Base-by-base conservation (phyloP, 2,888 invertebrate genomes). In the Pediacus dermestoides region DNA sequence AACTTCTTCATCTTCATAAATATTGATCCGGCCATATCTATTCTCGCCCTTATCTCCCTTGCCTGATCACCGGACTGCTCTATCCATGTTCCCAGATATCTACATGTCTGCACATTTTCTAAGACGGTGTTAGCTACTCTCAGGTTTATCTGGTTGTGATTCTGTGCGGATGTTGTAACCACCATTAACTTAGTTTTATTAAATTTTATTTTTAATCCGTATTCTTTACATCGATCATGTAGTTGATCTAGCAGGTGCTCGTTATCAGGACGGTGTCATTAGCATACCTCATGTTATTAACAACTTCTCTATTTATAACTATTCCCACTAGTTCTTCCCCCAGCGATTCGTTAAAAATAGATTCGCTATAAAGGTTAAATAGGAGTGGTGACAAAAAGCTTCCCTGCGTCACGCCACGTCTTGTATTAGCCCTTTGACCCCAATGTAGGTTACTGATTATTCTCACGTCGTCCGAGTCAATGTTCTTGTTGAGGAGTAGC, bases 271-370 rank as follows among this genome's bases (percentile, higher is more conserved):
- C 21, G 21, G 21, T 30, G 14, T 30, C 6, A 30, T 30, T 9
- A 30, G 10, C 14, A 30, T 30, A 30, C 14, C 30, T 13, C 13
- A 30, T 30, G 9, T 30, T 30, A 30, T 30, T 30, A 30, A 30
- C 14, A 4, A 30, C 14, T 30, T 30, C 30, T 30, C 12, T 9
- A 30, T 30, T 30, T 30, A 30, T 30, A 30, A 30, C 30, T 30
- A 30, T 30, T 30, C 30, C 30, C 14, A 30, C 30, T 30, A 13
- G 13, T 9, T 30, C 30, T 12, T 30, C 30, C 7, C 13, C 30
- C 9, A 30, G 21, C n/a, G n/a, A n/a, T n/a, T n/a, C n/a, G n/a
- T n/a, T n/a, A n/a, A n/a, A n/a, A n/a, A n/a, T n/a, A n/a, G n/a
- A n/a, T n/a, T n/a, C n/a, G n/a, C n/a, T n/a, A n/a, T n/a, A n/a